Evolutionary conservation across 2,797 vertebrate species (phyloP), one percentile per base, ranked within the genome.

Genomic region (Galagoides demidoff): DNA sequence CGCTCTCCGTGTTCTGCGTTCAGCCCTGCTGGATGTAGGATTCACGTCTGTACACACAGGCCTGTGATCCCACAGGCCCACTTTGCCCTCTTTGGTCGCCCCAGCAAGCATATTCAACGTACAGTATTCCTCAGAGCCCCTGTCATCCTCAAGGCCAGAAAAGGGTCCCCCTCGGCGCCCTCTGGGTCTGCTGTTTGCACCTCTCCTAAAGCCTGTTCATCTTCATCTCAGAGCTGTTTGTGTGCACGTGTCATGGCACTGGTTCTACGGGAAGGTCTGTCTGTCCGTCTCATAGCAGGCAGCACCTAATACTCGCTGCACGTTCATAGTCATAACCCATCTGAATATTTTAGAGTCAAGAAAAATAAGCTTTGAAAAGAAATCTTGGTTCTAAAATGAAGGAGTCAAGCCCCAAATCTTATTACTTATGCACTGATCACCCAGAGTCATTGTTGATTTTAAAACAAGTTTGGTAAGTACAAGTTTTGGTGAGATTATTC

Each of bases 261-360:
- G 37, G 31, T 4, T 43, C 82, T 66, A 23, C 16, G 19, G 23
- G 39, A 39, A 39, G 20, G 27, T 68, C 17, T 2, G 22, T 74
- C 66, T 37, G 17, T 9, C 79, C 31, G 25, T 66, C 37, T 66
- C 49, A 61, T 7, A 8, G 27, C 2, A 59, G 2, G 8, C n/a
- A 66, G 73, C 25, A 52, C 45, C 22, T 17, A 20, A 27, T 22
- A 43, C 13, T 25, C 1, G 27, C 4, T 25, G 43, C 31, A 8
- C 1, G 0, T 3, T 29, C 37, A 29, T n/a, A 52, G 0, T 9
- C 19, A 59, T 10, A 2, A n/a, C 27, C 17, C 29, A 52, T 34
- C 66, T 52, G 22, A 49, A 29, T 20, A 90, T 61, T 85, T 74
- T 25, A 79, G 79, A 89, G 34, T 89, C 45, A 73, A 89, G 29